Evolutionary conservation across 1,140 invertebrate genomes (phyloP).

Genomic region (Ceratitis capitata): DNA sequence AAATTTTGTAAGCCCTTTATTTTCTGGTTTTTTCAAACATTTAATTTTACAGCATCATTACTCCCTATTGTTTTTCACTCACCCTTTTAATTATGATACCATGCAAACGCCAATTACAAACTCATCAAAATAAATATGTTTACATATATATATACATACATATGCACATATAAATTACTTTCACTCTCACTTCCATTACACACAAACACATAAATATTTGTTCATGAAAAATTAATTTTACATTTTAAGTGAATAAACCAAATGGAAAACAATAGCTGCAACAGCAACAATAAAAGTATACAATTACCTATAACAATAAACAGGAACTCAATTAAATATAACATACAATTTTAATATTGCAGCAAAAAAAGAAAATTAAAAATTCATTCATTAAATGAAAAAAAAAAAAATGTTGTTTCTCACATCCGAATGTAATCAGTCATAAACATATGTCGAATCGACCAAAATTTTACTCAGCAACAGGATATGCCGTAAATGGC

Average conservation of each 20-base stretch:
- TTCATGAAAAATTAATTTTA: slow-evolving; percentile 28
- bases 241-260: not conserved
- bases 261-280: not conserved
- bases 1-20: too few relatives aligned
- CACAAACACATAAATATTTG: too few relatives aligned
- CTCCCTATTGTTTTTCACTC: not conserved
- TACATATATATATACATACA: too few relatives aligned
- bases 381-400: too few relatives aligned
- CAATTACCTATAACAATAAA: not conserved
- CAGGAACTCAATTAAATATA: slow-evolving; percentile 4
- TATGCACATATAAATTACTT: not conserved
- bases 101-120: not conserved
- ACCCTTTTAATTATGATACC: too few relatives aligned
- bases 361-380: not conserved
- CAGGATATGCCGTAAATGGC: not conserved
- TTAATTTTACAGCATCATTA: not conserved
- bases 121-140: slow-evolving; percentile 29
- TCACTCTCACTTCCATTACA: not conserved
- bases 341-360: not conserved
- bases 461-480: not conserved
- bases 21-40: not conserved
- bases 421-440: not conserved
- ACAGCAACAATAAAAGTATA: not conserved
- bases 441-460: not conserved
- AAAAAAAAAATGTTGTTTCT: too few relatives aligned